Percentiles rank a stretch among this genome's conserved stretches.
These are phyloP conservation scores for Calliphora vicina DNA, from an alignment of 1,140 invertebrate genomes.

Conservation along the genomic window DNA sequence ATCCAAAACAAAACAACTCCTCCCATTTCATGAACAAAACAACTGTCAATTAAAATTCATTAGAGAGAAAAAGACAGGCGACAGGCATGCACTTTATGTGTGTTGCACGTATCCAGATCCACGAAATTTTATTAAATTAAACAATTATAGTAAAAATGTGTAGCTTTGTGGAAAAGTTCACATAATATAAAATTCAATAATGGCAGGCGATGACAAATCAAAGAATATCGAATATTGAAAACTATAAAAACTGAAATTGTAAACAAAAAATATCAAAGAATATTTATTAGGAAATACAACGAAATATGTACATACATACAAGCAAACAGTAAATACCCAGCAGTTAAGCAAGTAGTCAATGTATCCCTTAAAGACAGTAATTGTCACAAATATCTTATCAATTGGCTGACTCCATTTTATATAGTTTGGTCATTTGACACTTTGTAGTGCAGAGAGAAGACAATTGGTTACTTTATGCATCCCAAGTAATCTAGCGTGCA, in stretches of 20 bases:
- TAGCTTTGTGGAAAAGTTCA: too few species aligned
- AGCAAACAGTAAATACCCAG: neutral
- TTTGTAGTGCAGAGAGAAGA: too few species aligned
- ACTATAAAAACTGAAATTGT: neutral
- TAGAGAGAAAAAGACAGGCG: neutral
- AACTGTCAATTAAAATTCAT: neutral
- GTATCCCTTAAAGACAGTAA: too few species aligned
- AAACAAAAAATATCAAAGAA: constrained; percentile 22
- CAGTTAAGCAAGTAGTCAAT: too few species aligned
- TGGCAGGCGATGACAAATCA: constrained; percentile 32
- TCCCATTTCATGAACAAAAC: too few species aligned
- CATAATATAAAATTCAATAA: constrained; percentile 2
- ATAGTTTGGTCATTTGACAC: too few species aligned
- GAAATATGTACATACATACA: too few species aligned
- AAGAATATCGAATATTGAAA: neutral
- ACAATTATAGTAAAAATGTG: neutral
- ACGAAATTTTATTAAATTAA: neutral
- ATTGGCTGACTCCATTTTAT: too few species aligned
- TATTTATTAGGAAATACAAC: constrained; percentile 24
- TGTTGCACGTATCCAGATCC: neutral
- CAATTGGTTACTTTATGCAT: too few species aligned
- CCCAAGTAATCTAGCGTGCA: too few species aligned
- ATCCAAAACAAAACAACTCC: neutral
- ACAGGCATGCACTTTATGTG: neutral
- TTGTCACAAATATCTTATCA: too few species aligned